Evolutionary conservation across 2,113 vertebrate species (phyloP).

Genomic region (Rhegmatorhina hoffmannsi): DNA sequence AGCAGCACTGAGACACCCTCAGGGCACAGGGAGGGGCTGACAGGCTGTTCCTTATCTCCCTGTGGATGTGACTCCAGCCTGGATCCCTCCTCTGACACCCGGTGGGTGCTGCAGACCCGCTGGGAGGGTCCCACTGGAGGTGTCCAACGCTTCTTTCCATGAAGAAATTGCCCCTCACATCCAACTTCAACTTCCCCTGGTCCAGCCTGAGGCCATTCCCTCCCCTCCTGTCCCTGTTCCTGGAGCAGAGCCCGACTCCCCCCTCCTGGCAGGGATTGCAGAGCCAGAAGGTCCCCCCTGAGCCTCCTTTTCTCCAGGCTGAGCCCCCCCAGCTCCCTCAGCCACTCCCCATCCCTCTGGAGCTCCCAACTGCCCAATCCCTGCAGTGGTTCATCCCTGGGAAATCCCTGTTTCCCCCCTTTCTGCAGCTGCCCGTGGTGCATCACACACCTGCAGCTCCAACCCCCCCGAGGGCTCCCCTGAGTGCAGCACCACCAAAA

Average conservation of each 20-base stretch:
- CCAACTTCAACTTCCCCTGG: neutral
- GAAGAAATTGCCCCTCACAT: neutral
- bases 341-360: neutral
- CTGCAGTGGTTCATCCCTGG: rapidly evolving
- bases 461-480: neutral
- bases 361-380: neutral
- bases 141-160: neutral
- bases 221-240: neutral
- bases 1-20: neutral
- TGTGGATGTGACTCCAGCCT: neutral
- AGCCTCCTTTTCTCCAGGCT: neutral
- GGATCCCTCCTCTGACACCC: neutral
- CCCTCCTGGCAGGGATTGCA: neutral
- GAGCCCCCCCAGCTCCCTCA: neutral
- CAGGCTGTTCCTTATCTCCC: neutral
- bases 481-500: rapidly evolving
- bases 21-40: neutral
- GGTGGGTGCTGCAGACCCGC: neutral
- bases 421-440: neutral
- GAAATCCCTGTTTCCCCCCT: rapidly evolving
- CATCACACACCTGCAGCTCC: rapidly evolving
- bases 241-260: neutral
- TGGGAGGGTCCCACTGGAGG: neutral
- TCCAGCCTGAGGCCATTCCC: neutral
- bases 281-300: neutral